Evolutionary conservation across 1,140 invertebrate genomes (phyloP).

Genomic region (Steinernema khuongi): DNA sequence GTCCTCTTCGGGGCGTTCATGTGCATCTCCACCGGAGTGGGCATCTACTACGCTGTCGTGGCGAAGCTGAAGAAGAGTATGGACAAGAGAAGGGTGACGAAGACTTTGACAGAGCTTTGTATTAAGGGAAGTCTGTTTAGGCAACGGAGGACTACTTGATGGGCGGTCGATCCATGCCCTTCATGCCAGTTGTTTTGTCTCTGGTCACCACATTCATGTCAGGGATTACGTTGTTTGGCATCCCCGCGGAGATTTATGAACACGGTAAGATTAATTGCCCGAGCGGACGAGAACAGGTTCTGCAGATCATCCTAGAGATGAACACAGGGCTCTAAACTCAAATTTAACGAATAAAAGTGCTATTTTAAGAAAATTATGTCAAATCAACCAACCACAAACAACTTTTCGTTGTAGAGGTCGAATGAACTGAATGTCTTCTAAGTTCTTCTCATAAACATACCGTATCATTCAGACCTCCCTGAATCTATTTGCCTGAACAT

Average conservation of each 20-base stretch:
- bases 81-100: not conserved
- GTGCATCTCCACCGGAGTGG: constrained; percentile 16
- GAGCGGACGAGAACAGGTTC: not conserved
- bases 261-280: constrained; percentile 5
- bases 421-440: not conserved
- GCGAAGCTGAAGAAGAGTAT: not conserved
- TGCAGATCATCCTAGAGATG: too few species aligned
- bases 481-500: too few species aligned
- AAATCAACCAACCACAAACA: not conserved
- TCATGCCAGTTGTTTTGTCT: constrained; percentile 46
- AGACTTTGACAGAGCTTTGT: not conserved
- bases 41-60: not conserved
- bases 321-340: too few species aligned
- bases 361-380: not conserved
- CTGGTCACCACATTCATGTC: constrained; percentile 51
- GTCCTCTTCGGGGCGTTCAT: constrained; percentile 5
- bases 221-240: constrained; percentile 47
- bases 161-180: constrained; percentile 35
- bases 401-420: not conserved
- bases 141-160: constrained; percentile 40
- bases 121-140: not conserved
- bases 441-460: too few species aligned
- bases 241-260: constrained; percentile 38
- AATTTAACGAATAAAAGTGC: too few species aligned
- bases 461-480: too few species aligned